Evolutionary conservation across 35 echinoderm and acorn worm genomes (phyloP), one percentile per base, ranked within the genome.

Genomic region (Heliocidaris tuberculata): DNA sequence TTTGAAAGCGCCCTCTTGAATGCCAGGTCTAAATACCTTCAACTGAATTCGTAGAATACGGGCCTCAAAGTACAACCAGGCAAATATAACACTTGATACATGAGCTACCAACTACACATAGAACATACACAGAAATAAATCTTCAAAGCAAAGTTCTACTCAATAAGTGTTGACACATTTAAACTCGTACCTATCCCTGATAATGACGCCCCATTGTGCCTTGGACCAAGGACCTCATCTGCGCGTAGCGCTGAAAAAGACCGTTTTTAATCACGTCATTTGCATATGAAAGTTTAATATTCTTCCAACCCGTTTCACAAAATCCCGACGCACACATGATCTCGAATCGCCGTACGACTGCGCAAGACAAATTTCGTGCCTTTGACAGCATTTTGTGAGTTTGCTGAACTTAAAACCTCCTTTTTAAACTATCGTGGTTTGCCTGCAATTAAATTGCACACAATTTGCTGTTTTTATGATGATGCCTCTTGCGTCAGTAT

Each of bases 201-300:
- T 59, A 93, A 52, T 50, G 91, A 32, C 30, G 91, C 48, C 91
- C 91, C 91, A 93, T 89, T 89, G 31, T 89, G 50, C 29, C 48
- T 93, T 16, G 91, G 91, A 59, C 91, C 50, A 29, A 48, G n/a
- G 12, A 48, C 48, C 50, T 52, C 91, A 59, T 93, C 91, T 59
- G 91, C 48, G 91, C 50, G 47, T 48, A 93, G 91, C 91, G 91
- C 91, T 93, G 91, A 50, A 93, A 59, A 30, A 93, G 50, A 93
- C 29, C 91, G 91, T 24, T 93, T 49, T 93, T 59, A 50, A 59
- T 93, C 91, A 93, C 91, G 91, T 93, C 91, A 93, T 93, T 93
- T 93, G 91, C 91, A 93, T 59, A 93, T 93, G 47, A 93, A 93
- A 93, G 47, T 93, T 59, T 48, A 78, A 24, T 24, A 27, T 24